Evolutionary conservation across 2,797 vertebrate species (phyloP), one percentile per base, ranked within the genome.

Genomic region (Odontamblyopus rebecca): DNA sequence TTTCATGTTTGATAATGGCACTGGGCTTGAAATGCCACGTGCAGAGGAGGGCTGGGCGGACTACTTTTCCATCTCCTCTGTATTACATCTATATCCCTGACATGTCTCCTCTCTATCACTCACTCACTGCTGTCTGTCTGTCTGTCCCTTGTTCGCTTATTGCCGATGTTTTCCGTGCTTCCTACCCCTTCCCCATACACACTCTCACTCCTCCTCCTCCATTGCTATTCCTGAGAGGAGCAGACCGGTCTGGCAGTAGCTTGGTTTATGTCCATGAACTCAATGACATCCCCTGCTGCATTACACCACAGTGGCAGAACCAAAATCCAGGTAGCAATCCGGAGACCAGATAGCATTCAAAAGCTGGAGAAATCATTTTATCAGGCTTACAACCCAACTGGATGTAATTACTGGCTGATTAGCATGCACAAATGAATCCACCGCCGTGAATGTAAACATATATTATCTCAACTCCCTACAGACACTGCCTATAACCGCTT

Each of bases 201-300:
- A 74, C 18, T 80, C 75, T 75, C 75, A 23, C 75, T 63, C 74
- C 81, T 82, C 74, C 81, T 82, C 72, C 81, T 82, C 84, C 73
- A 88, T 91, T 91, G 84, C 82, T 91, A 91, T 91, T 91, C 90
- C 86, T 86, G 79, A 79, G 89, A 87, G 89, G 81, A 85, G 77
- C 72, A 87, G 86, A 83, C 87, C 81, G 80, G 90, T 91, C 87
- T 90, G 89, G 84, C 82, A 70, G 80, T 77, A 79, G 74, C 73
- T 85, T 91, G 82, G 77, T 92, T 91, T 89, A 91, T 91, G 89
- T 88, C 86, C 83, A 78, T 89, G 89, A 91, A 91, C 91, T 83
- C 87, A 71, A 11, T 91, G 87, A 90, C 91, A 89, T 83, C 71
- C 67, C 57, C 81, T 61, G 54, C 89, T 84, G 90, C 88, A 90